Evolutionary conservation across 2,888 invertebrate species (phyloP), one percentile per base, ranked within the genome.

Genomic region (Xestia xanthographa): DNA sequence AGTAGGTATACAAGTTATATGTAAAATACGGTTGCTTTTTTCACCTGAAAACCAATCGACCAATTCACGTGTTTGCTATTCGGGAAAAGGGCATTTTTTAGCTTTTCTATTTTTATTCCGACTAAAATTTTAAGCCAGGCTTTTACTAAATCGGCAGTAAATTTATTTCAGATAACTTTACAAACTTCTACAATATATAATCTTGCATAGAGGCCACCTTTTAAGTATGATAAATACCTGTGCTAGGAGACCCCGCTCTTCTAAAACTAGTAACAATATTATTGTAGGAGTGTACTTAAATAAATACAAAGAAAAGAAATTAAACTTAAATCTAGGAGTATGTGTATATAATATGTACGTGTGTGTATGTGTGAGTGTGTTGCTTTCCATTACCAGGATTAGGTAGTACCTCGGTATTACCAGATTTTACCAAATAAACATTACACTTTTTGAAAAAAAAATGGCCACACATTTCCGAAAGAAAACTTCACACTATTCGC

Each of bases 11-110:
- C 45, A 50, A 69, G 45, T 22, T 56, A 41, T 58, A n/a, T 45
- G 29, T 58, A 38, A n/a, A 41, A 56, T 38, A 45, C 14, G 29
- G 26, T 62, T 53, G 22, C 41, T 34, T 82, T 80, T 81, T 84
- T 74, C 20, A 20, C 43, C 75, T 38, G 62, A 41, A 50, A 68
- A 68, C 77, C 71, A 84, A 82, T 81, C 76, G 76, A 71, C 82
- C 85, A 58, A 72, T 72, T 72, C 82, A 72, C 60, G 29, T 85
- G 43, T 85, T 76, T 82, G 65, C 67, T 4, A 66, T 81, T 71
- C 50, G 58, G 58, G n/a, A 41, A 80, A 43, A 48, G 45, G 34
- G 5, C 22, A 62, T 66, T 71, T 45, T 80, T 41, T 41, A 14
- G 22, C n/a, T 41, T 41, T 82, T 29, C 29, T 11, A 20, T 66